A percentile compares a stretch with the other conserved stretches of the same genome.
phyloP scores from a whole-genome alignment of 2,113 vertebrate genomes.

The Malaclemys terrapin region DNA sequence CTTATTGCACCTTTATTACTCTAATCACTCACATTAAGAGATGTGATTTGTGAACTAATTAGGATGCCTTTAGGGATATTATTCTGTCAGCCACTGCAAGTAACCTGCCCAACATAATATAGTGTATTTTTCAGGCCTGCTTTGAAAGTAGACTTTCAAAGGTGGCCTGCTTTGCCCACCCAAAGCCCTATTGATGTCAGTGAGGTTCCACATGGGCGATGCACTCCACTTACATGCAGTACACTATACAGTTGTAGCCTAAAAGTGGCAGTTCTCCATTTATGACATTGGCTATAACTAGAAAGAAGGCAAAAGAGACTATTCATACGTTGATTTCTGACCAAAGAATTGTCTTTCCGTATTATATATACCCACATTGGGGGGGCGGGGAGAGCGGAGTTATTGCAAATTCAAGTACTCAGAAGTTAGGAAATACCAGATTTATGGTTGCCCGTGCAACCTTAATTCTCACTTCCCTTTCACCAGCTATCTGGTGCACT shows the following conservation, averaged over 20 bases:
- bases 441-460: background rate
- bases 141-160: fast-evolving
- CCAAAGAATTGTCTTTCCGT: background rate
- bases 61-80: slow-evolving; percentile 11
- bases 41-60: slow-evolving; percentile 30
- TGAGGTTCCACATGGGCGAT: background rate
- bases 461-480: background rate
- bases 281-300: background rate
- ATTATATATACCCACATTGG: background rate
- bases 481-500: background rate
- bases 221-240: background rate
- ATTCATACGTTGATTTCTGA: background rate
- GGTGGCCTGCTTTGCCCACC: background rate
- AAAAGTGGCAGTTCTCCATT: background rate
- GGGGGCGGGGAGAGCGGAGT: background rate
- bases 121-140: background rate
- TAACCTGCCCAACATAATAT: background rate
- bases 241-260: background rate
- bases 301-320: background rate
- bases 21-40: slow-evolving; percentile 38
- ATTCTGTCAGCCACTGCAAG: background rate
- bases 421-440: background rate
- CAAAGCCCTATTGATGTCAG: background rate
- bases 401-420: background rate
- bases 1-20: slow-evolving; percentile 21